A percentile compares a stretch with the other conserved stretches of the same genome.
Conservation (phyloP, 2,113 vertebrate species). For the Eubucco bourcierii region DNA sequence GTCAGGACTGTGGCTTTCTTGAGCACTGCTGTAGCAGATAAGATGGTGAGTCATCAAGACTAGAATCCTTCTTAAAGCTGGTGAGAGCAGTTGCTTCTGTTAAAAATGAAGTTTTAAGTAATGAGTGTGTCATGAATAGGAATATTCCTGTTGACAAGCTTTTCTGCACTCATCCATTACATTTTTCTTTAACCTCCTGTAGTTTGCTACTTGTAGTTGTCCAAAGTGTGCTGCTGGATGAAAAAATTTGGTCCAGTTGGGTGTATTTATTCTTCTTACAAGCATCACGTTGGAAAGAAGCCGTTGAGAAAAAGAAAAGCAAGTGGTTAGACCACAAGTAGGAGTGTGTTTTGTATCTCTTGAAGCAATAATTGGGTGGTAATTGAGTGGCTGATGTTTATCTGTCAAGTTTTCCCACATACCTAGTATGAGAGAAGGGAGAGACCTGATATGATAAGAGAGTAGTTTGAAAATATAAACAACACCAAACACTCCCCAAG, state of each 20-base stretch:
- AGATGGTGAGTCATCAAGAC: not conserved
- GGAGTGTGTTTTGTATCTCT: not conserved
- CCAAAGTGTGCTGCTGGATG: not conserved
- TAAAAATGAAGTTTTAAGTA: not conserved
- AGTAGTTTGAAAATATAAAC: not conserved
- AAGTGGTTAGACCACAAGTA: constrained; percentile 23
- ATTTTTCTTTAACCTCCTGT: not conserved
- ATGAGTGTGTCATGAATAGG: not conserved
- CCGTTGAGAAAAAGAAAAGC: not conserved
- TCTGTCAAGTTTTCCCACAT: constrained; percentile 47
- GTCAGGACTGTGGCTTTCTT: not conserved
- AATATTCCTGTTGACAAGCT: not conserved
- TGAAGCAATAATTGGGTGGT: constrained; percentile 27
- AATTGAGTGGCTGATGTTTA: constrained; percentile 47
- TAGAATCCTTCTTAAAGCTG: not conserved
- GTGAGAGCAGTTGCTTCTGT: not conserved
- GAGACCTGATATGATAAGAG: constrained; percentile 25
- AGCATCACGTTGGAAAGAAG: not conserved
- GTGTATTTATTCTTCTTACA: not conserved
- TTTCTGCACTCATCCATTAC: not conserved
- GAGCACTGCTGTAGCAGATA: not conserved
- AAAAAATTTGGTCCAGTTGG: not conserved
- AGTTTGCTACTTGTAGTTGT: not conserved
- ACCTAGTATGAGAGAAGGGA: not conserved
- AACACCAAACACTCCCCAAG: not conserved